These are phyloP conservation scores for Rotaria socialis DNA, from an alignment of 2,888 invertebrate genomes.

Conservation along the genomic window DNA sequence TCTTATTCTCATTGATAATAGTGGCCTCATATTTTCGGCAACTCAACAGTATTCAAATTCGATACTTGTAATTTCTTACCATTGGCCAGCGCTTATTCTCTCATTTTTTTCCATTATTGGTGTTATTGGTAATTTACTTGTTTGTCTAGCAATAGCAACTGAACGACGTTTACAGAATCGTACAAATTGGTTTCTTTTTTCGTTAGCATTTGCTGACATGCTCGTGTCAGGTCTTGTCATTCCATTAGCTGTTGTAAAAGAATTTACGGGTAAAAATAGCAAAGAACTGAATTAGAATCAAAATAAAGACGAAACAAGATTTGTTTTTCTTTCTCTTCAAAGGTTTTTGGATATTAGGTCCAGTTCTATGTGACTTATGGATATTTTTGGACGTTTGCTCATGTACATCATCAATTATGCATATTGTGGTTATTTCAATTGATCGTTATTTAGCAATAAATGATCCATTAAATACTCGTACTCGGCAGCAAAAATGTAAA, in stretches of 20 bases:
- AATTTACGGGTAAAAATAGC: slow-evolving; percentile 76
- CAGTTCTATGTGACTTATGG: slow-evolving; percentile 35
- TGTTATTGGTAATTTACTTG: slow-evolving; percentile 76
- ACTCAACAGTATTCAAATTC: not conserved
- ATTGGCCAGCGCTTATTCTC: slow-evolving; percentile 45
- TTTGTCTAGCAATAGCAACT: slow-evolving; percentile 83
- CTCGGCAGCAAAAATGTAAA: slow-evolving; percentile 54
- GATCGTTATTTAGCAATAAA: slow-evolving; percentile 42
- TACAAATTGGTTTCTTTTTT: slow-evolving; percentile 88
- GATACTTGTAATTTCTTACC: not conserved
- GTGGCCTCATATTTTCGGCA: not conserved
- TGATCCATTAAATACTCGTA: slow-evolving; percentile 51
- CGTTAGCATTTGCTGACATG: slow-evolving; percentile 84
- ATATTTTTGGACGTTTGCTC: slow-evolving; percentile 63
- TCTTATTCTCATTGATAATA: not conserved
- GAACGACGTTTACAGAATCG: slow-evolving; percentile 86
- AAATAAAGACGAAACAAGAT: too few species aligned
- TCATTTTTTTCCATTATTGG: slow-evolving; percentile 41
- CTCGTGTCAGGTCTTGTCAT: slow-evolving; percentile 87
- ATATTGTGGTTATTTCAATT: slow-evolving; percentile 76
- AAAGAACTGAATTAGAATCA: not conserved
- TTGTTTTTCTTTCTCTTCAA: too few species aligned
- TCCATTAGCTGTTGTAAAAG: slow-evolving; percentile 87
- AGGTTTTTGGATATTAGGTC: slow-evolving; percentile 42
- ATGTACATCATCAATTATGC: slow-evolving; percentile 64